Percentiles rank a stretch among this genome's conserved stretches.
These are phyloP conservation scores for Peromyscus attwateri DNA, from an alignment of 2,797 vertebrate genomes.

Conservation along the genomic window DNA sequence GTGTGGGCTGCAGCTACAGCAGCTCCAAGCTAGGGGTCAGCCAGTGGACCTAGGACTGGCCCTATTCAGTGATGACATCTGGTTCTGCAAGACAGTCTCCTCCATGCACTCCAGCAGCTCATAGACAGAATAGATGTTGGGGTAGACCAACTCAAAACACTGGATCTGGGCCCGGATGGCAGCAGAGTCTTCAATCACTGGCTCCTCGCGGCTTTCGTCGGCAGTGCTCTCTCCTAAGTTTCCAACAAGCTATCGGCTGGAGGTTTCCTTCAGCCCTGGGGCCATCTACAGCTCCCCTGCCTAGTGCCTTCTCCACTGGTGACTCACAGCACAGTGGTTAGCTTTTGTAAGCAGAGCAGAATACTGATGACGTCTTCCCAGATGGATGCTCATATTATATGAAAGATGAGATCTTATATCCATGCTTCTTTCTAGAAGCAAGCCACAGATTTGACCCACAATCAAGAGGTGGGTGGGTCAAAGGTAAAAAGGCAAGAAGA, in stretches of 20 bases:
- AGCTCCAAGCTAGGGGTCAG: not conserved
- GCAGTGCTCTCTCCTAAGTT: not conserved
- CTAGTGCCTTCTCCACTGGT: not conserved
- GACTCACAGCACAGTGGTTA: not conserved
- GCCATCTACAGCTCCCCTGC: not conserved
- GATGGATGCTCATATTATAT: not conserved
- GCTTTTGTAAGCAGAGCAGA: not conserved
- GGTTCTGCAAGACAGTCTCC: not conserved
- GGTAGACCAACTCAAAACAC: not conserved
- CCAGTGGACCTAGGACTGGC: not conserved
- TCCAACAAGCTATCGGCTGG: not conserved
- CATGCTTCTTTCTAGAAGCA: not conserved
- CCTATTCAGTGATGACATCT: not conserved
- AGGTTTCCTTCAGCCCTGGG: not conserved
- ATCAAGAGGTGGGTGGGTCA: not conserved
- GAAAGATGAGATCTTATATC: not conserved
- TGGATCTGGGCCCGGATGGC: not conserved
- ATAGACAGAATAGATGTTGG: not conserved
- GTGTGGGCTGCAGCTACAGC: not conserved
- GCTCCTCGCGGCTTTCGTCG: not conserved
- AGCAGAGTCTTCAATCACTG: not conserved
- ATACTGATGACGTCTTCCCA: not conserved
- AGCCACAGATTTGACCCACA: not conserved
- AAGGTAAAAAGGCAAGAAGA: not conserved
- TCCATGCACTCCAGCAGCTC: not conserved